A percentile compares a stretch with the other conserved stretches of the same genome.
Evolutionary conservation across 2,888 invertebrate species (phyloP).

Genomic region (Druceiella hillmani): DNA sequence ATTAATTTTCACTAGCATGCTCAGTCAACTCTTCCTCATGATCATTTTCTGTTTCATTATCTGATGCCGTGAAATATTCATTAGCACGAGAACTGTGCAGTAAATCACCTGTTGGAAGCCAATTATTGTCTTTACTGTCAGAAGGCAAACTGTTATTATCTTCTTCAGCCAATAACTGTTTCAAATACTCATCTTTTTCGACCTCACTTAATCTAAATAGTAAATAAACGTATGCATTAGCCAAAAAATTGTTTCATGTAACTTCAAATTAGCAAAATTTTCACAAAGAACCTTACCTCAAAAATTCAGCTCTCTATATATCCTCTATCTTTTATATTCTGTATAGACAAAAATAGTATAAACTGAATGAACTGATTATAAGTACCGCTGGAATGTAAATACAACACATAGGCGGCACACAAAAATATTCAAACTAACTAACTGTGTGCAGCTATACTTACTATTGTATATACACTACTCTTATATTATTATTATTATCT

Average conservation of each 20-base stretch:
- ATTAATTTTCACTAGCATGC: too few species aligned
- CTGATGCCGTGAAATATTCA: not conserved
- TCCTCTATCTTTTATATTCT: conserved; percentile 3
- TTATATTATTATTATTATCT: too few species aligned
- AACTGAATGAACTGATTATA: conserved; percentile 4
- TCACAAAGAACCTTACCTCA: conserved; percentile 3
- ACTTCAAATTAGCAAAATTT: conserved; percentile 4
- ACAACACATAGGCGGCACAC: conserved; percentile 2
- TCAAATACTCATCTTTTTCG: conserved; percentile 4
- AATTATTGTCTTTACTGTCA: not conserved
- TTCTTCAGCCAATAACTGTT: conserved; percentile 4
- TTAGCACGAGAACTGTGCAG: conserved; percentile 3
- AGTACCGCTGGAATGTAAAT: conserved; percentile 2
- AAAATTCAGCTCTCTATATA: conserved; percentile 3
- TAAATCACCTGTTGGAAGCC: conserved; percentile 3
- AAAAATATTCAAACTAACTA: conserved; percentile 3
- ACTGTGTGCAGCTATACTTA: conserved; percentile 3
- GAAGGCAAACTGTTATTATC: not conserved
- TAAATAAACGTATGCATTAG: conserved; percentile 5
- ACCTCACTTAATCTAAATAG: conserved; percentile 3
- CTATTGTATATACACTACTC: too few species aligned
- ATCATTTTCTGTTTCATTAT: too few species aligned
- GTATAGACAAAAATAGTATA: too few species aligned
- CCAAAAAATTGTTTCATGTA: conserved; percentile 5
- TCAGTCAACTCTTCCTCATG: not conserved